Evolutionary conservation across 2,888 invertebrate species (phyloP).

Genomic region (Dolichopus griseipennis): DNA sequence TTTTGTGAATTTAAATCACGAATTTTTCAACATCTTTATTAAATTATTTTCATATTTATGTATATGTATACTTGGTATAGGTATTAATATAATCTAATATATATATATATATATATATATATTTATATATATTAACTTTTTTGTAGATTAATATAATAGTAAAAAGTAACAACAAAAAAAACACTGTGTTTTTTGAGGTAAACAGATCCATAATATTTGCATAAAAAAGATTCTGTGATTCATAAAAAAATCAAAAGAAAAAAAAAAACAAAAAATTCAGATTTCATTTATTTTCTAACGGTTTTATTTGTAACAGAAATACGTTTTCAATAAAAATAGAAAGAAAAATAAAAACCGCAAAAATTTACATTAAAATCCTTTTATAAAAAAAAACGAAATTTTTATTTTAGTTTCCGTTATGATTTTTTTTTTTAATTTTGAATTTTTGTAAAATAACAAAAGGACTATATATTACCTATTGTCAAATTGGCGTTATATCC

Average conservation of each 20-base stretch:
- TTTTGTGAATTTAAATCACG: not conserved
- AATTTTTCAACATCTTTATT: conserved; percentile 1
- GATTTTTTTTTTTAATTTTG: not conserved
- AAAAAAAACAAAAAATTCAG: not conserved
- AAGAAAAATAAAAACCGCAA: not conserved
- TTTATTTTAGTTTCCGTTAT: not conserved
- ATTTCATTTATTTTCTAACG: not conserved
- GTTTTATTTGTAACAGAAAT: not conserved
- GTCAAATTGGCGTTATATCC: too few relatives aligned
- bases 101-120: too few relatives aligned
- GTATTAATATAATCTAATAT: too few relatives aligned
- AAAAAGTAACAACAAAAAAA: not conserved
- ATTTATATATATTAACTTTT: too few relatives aligned
- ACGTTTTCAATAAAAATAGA: not conserved
- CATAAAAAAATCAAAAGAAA: too few relatives aligned
- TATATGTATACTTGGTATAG: too few relatives aligned
- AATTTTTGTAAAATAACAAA: too few relatives aligned
- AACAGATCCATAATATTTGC: conserved; percentile 1
- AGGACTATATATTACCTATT: too few relatives aligned
- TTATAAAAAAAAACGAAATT: not conserved
- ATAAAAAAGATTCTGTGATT: not conserved
- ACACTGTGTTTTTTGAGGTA: not conserved
- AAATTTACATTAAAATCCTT: not conserved
- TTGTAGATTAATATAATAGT: too few relatives aligned
- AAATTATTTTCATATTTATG: not conserved